phyloP scores from a whole-genome alignment of 2,113 vertebrate genomes.

The Tretioscincus oriximinensis region DNA sequence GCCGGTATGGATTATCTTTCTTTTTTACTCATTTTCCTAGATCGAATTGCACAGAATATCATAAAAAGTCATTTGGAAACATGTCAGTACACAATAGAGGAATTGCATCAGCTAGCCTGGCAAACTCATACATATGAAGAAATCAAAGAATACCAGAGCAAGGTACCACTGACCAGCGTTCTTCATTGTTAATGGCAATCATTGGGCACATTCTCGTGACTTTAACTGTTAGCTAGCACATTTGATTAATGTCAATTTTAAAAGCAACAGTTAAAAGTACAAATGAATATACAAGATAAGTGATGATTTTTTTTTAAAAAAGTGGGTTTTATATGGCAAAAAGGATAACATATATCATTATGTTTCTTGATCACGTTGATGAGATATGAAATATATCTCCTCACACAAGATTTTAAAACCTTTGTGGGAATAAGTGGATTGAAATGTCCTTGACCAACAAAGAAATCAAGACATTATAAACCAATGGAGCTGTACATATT shows the following conservation, averaged over 20 bases:
- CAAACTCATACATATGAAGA: constrained; percentile 98
- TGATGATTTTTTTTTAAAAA: not conserved
- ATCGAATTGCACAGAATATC: constrained; percentile 98
- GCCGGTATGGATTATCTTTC: not conserved
- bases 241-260: not conserved
- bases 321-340: not conserved
- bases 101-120: constrained; percentile 96
- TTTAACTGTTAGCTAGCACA: not conserved
- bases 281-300: not conserved
- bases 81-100: constrained; percentile 96
- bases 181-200: not conserved
- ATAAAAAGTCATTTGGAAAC: constrained; percentile 99
- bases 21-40: constrained; percentile 66
- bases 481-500: not conserved
- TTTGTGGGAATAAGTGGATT: not conserved
- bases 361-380: not conserved
- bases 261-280: not conserved
- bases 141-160: constrained; percentile 98
- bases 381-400: not conserved
- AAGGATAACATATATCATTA: not conserved
- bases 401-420: not conserved
- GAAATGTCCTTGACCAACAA: not conserved
- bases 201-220: not conserved
- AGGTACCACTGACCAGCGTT: constrained; percentile 75
- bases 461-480: not conserved